A percentile compares a stretch with the other conserved stretches of the same genome.
phyloP scores from a whole-genome alignment of 2,113 vertebrate genomes.

The Delphinapterus leucas region DNA sequence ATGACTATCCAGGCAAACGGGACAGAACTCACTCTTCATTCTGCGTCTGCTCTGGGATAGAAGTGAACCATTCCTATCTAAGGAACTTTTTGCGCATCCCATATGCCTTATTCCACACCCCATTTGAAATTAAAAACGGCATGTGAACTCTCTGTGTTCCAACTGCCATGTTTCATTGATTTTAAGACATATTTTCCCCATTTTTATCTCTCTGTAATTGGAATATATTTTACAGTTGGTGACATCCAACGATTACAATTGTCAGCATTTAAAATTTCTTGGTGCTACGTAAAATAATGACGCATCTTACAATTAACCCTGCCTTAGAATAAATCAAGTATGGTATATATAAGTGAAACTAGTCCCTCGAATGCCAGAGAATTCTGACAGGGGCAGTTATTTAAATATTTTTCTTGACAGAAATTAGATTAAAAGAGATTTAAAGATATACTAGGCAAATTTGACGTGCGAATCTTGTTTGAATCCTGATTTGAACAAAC shows the following conservation, averaged over 20 bases:
- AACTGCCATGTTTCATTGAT: neutral
- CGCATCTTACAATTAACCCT: neutral
- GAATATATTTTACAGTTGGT: neutral
- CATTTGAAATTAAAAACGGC: neutral
- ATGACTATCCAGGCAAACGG: neutral
- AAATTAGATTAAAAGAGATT: conserved; percentile 32
- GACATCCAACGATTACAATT: neutral
- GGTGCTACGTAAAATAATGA: neutral
- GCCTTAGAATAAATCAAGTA: neutral
- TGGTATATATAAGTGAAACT: neutral
- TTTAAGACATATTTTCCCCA: conserved; percentile 2
- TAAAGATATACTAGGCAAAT: neutral
- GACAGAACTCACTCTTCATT: neutral
- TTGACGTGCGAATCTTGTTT: neutral
- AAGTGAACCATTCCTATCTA: neutral
- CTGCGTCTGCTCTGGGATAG: neutral
- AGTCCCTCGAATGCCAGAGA: neutral
- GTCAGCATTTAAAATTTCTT: conserved; percentile 25
- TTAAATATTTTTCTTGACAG: conserved; percentile 24
- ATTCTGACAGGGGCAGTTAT: conserved; percentile 12
- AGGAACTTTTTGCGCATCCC: neutral
- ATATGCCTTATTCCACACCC: neutral
- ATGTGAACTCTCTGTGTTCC: neutral
- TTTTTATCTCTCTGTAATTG: conserved; percentile 27
- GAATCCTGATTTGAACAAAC: conserved; percentile 21